These are phyloP conservation scores for Lagorchestes hirsutus DNA, from an alignment of 2,797 vertebrate genomes.

Conservation along the genomic window DNA sequence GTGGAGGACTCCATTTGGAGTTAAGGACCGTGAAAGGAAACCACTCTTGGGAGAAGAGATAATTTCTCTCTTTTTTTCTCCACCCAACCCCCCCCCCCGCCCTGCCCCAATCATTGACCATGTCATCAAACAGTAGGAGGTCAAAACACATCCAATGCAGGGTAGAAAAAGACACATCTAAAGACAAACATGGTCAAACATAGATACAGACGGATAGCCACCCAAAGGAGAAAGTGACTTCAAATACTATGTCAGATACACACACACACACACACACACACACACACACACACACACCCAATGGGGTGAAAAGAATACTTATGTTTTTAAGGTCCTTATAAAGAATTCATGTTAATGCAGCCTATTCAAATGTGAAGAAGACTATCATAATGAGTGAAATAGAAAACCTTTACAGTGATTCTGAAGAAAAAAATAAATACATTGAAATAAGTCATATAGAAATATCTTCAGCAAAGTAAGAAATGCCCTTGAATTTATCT, in stretches of 20 bases:
- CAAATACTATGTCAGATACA: neutral
- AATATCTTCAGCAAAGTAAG: conserved; percentile 83
- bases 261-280: neutral
- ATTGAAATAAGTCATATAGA: conserved; percentile 85
- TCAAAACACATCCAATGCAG: neutral
- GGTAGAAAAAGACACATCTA: neutral
- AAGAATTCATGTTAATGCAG: conserved; percentile 90
- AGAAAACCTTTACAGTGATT: conserved; percentile 88
- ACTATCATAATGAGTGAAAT: conserved; percentile 86
- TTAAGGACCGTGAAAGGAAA: neutral
- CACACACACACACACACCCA: neutral
- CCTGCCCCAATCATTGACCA: neutral
- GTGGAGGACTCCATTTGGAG: neutral
- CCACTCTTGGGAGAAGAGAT: neutral
- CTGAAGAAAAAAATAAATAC: conserved; percentile 86
- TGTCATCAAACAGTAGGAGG: neutral
- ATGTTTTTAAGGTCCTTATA: conserved; percentile 88
- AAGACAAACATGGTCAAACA: neutral
- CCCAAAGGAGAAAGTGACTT: neutral
- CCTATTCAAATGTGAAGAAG: conserved; percentile 90
- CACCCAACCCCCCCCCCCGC: neutral
- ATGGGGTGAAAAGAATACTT: neutral
- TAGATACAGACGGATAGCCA: neutral
- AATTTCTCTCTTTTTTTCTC: neutral
- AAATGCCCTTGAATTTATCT: conserved; percentile 78